phyloP scores from a whole-genome alignment of 2,797 vertebrate species.

The Cyprinodon diabolis region DNA sequence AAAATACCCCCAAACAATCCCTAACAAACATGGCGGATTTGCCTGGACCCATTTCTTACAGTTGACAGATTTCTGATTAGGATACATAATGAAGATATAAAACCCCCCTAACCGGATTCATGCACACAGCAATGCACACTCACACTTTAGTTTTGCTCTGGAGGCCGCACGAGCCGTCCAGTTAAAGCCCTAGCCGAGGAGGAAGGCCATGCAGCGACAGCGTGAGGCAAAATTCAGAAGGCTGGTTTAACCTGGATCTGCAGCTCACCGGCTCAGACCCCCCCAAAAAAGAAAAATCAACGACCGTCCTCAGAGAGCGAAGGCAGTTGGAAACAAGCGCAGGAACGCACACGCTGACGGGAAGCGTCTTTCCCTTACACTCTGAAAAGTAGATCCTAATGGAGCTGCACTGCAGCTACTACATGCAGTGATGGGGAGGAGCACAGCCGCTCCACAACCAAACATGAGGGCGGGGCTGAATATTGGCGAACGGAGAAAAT shows the following conservation, averaged over 20 bases:
- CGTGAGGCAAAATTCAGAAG: constrained; percentile 45
- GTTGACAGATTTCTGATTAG: constrained; percentile 34
- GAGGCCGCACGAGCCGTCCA: constrained; percentile 29
- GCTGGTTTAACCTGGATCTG: constrained; percentile 30
- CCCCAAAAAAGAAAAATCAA: not conserved
- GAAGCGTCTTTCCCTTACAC: constrained; percentile 27
- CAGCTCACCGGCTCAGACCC: constrained; percentile 24
- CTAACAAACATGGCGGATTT: constrained; percentile 38
- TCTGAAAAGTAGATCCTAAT: constrained; percentile 26
- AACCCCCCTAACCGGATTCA: constrained; percentile 28
- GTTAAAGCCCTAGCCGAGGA: constrained; percentile 49
- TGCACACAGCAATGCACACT: constrained; percentile 39
- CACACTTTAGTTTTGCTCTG: constrained; percentile 13
- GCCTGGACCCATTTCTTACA: constrained; percentile 44
- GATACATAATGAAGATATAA: constrained; percentile 7
- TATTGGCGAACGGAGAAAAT: not conserved
- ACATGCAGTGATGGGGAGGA: constrained; percentile 52
- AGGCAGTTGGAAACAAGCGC: constrained; percentile 56
- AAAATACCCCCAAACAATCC: constrained; percentile 29
- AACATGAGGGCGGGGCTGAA: not conserved
- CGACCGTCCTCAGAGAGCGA: constrained; percentile 46
- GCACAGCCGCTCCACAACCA: constrained; percentile 54
- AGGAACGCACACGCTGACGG: constrained; percentile 25
- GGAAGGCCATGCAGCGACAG: constrained; percentile 62
- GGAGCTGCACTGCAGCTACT: constrained; percentile 55